A percentile compares a stretch with the other conserved stretches of the same genome.
Evolutionary conservation across 1,140 invertebrate species (phyloP).

Genomic region (Brachionus sp.): DNA sequence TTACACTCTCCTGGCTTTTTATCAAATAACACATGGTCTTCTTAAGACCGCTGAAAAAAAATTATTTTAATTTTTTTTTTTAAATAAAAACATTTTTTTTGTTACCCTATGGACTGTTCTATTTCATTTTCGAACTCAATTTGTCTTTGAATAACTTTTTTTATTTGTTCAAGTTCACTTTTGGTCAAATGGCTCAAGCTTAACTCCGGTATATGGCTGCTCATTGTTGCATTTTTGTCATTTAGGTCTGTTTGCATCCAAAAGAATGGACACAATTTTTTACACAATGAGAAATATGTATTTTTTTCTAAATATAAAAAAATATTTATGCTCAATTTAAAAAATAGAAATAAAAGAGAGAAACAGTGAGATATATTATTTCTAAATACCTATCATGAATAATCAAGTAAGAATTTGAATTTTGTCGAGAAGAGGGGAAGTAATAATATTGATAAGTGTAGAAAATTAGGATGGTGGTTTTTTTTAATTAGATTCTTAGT

Average conservation of each 20-base stretch:
- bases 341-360: not conserved
- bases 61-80: not conserved
- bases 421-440: not conserved
- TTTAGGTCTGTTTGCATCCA: not conserved
- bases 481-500: not conserved
- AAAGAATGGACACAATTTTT: not conserved
- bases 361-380: not conserved
- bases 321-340: no score
- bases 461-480: not conserved
- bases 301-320: not conserved
- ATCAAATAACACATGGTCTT: conserved; percentile 22
- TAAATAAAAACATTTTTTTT: not conserved
- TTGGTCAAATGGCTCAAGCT: conserved; percentile 14
- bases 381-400: not conserved
- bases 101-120: conserved; percentile 3
- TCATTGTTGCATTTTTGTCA: not conserved
- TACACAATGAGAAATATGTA: not conserved
- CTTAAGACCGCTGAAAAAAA: not conserved
- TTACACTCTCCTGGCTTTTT: not conserved
- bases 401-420: not conserved
- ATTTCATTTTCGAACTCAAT: conserved; percentile 40
- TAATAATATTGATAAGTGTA: not conserved
- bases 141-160: conserved; percentile 33
- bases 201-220: not conserved
- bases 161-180: conserved; percentile 30